Percentiles rank a stretch among this genome's conserved stretches.
Conservation (phyloP, 2,888 invertebrate genomes). For the Exephanes ischioxanthus region DNA sequence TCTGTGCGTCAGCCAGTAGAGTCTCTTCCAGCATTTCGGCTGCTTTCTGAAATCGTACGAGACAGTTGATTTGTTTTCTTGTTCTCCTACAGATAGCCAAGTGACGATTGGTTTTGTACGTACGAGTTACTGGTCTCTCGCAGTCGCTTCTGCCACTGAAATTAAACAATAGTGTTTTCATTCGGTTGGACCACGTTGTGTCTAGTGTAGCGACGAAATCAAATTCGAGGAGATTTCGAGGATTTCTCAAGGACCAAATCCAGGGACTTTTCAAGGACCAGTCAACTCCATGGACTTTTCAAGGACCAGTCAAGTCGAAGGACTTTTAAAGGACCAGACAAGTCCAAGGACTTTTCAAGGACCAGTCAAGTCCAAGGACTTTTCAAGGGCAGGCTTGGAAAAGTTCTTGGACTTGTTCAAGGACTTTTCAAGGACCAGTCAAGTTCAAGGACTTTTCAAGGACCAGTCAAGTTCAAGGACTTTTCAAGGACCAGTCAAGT, state of each 20-base stretch:
- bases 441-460: no score
- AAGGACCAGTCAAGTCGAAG: no score
- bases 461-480: no score
- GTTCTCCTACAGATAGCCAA: neutral
- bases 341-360: no score
- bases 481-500: no score
- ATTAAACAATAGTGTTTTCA: conserved; percentile 25
- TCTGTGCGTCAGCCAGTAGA: conserved; percentile 92
- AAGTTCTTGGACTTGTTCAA: no score
- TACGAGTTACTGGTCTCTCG: conserved; percentile 70
- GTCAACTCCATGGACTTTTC: no score
- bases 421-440: no score
- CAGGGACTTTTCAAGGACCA: neutral
- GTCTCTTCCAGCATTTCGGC: conserved; percentile 90
- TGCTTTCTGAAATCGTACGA: conserved; percentile 85
- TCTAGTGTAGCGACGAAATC: neutral
- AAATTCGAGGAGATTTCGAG: neutral
- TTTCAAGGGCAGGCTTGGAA: no score
- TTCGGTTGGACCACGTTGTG: neutral
- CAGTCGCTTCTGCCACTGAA: conserved; percentile 69
- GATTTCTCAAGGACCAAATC: neutral
- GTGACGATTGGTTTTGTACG: conserved; percentile 57
- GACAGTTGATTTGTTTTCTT: neutral
- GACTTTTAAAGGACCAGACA: no score
- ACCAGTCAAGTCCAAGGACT: no score